Percentiles rank a stretch among this genome's conserved stretches.
Evolutionary conservation across 2,797 vertebrate species (phyloP).

Genomic region (Xerus rutilus): DNA sequence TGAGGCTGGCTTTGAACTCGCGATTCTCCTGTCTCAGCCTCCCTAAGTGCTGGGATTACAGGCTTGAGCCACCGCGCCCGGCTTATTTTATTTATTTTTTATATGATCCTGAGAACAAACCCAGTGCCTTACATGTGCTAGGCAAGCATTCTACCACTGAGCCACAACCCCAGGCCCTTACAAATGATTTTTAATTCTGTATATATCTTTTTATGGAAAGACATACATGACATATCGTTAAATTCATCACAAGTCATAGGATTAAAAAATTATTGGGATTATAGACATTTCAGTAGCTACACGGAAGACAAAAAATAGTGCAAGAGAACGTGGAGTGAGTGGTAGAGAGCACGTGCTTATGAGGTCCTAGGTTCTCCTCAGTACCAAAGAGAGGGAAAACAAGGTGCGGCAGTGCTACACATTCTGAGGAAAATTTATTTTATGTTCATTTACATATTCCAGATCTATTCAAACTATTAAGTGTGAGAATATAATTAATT

Average conservation of each 20-base stretch:
- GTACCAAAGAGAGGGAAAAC: background rate
- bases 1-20: too few species aligned
- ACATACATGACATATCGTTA: background rate
- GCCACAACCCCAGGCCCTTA: too few species aligned
- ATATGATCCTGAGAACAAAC: too few species aligned
- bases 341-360: background rate
- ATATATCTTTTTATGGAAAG: too few species aligned
- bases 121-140: too few species aligned
- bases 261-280: background rate
- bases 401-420: background rate
- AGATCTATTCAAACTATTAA: slow-evolving; percentile 2
- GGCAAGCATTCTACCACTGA: too few species aligned
- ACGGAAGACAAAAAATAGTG: background rate
- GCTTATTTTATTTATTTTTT: too few species aligned
- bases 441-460: background rate
- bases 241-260: background rate
- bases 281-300: background rate
- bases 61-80: too few species aligned
- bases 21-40: too few species aligned
- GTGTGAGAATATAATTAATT: background rate
- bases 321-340: background rate
- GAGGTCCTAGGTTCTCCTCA: background rate
- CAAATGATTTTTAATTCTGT: too few species aligned
- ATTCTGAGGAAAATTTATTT: background rate
- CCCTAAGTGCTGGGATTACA: too few species aligned